Conservation (phyloP, 1,140 invertebrate genomes). For the Drosophila equinoxialis region DNA sequence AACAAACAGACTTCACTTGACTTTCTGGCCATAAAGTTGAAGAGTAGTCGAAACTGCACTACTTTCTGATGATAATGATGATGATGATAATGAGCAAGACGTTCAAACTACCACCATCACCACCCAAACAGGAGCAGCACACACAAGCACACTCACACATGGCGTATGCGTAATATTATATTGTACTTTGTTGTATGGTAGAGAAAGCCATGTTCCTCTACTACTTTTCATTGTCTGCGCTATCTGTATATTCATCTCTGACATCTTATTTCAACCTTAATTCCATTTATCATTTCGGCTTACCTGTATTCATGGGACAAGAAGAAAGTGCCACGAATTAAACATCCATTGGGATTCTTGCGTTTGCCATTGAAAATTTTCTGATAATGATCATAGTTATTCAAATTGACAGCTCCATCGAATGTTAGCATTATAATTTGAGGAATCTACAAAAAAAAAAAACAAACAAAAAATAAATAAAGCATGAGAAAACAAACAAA, state of each 20-base stretch:
- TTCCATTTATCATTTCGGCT: constrained; percentile 43
- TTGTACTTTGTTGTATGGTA: constrained; percentile 26
- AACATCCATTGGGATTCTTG: constrained; percentile 94
- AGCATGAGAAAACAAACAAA: not conserved
- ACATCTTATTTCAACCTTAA: constrained; percentile 36
- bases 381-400: constrained; percentile 95
- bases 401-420: constrained; percentile 95
- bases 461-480: constrained; percentile 39
- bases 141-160: not conserved
- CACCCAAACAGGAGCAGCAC: constrained; percentile 13
- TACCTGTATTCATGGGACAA: constrained; percentile 95
- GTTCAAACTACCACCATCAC: not conserved
- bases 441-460: constrained; percentile 88
- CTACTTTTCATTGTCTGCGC: not conserved
- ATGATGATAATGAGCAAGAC: constrained; percentile 4
- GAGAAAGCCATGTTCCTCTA: not conserved
- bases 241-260: not conserved
- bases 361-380: constrained; percentile 91
- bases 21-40: constrained; percentile 39
- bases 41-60: constrained; percentile 7
- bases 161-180: constrained; percentile 72
- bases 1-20: constrained; percentile 56
- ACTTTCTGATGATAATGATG: constrained; percentile 3
- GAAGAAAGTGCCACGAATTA: constrained; percentile 96
- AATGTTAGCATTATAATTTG: constrained; percentile 97